Evolutionary conservation across 2,888 invertebrate genomes (phyloP).

Genomic region (Heterodera filipjevi): DNA sequence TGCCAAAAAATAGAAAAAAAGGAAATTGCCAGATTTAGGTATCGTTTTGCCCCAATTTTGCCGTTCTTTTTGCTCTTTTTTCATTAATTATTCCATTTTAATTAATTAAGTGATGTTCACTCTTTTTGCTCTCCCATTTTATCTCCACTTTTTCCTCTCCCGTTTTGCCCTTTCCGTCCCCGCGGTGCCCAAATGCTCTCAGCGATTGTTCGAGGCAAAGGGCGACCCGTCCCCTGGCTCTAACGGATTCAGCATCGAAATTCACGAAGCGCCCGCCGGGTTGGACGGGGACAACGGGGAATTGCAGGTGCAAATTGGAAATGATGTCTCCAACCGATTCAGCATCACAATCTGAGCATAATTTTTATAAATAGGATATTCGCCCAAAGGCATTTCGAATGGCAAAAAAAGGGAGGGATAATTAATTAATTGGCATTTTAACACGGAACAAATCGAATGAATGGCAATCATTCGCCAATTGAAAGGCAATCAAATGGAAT

Average conservation of each 20-base stretch:
- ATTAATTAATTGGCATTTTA: not conserved
- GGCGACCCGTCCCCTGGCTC: slow-evolving; percentile 54
- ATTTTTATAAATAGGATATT: too few species aligned
- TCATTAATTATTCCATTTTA: not conserved
- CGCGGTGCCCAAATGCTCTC: slow-evolving; percentile 37
- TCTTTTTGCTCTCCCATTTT: not conserved
- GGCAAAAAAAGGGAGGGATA: too few species aligned
- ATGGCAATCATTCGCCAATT: not conserved
- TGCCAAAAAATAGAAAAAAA: too few species aligned
- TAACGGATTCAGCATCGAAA: slow-evolving; percentile 62
- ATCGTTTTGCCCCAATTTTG: too few species aligned
- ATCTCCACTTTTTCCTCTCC: not conserved
- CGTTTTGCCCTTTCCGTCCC: slow-evolving; percentile 4
- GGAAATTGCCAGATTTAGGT: not conserved
- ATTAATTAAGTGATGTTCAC: not conserved
- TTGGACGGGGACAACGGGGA: slow-evolving; percentile 11
- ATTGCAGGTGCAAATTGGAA: slow-evolving; percentile 2
- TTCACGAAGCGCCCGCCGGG: slow-evolving; percentile 33
- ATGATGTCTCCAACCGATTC: too few species aligned
- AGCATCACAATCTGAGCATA: too few species aligned
- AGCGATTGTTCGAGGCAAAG: slow-evolving; percentile 50
- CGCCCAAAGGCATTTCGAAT: too few species aligned
- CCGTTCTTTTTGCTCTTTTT: not conserved
- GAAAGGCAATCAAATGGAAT: slow-evolving; percentile 40
- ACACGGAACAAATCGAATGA: not conserved